phyloP scores from a whole-genome alignment of 1,140 invertebrate genomes.

The Drosophila willistoni region DNA sequence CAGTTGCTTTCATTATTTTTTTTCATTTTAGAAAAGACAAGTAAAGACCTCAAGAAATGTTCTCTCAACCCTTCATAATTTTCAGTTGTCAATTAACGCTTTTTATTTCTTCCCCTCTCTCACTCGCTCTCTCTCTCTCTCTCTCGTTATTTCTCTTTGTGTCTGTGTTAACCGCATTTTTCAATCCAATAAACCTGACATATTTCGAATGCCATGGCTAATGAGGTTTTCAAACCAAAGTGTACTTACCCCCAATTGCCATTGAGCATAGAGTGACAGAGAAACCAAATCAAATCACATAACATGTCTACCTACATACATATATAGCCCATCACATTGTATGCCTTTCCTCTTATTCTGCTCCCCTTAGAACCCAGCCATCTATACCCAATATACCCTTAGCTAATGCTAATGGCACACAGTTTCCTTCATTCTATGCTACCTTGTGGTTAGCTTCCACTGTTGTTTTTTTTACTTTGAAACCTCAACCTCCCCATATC shows the following conservation, averaged over 20 bases:
- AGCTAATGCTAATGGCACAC: conserved; percentile 69
- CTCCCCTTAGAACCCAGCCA: background rate
- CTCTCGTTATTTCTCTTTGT: background rate
- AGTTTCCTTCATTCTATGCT: conserved; percentile 59
- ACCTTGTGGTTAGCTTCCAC: conserved; percentile 34
- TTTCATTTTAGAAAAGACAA: background rate
- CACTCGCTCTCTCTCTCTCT: no score
- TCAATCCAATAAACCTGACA: conserved; percentile 43
- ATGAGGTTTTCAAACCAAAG: conserved; percentile 72
- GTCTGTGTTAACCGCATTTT: conserved; percentile 34
- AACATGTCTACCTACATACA: conserved; percentile 53
- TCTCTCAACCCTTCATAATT: background rate
- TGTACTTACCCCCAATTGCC: conserved; percentile 56
- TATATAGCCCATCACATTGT: conserved; percentile 30
- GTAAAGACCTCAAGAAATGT: background rate
- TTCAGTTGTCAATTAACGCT: background rate
- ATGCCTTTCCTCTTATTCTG: background rate
- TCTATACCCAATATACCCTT: conserved; percentile 19
- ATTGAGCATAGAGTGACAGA: conserved; percentile 21
- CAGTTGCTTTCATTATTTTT: no score
- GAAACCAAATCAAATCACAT: conserved; percentile 76
- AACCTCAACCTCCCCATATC: background rate
- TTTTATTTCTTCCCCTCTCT: background rate
- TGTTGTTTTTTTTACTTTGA: conserved; percentile 30
- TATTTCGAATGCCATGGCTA: conserved; percentile 66